Percentiles rank a stretch among this genome's conserved stretches.
phyloP scores from a whole-genome alignment of 2,113 vertebrate species.

The Megaleporinus macrocephalus region DNA sequence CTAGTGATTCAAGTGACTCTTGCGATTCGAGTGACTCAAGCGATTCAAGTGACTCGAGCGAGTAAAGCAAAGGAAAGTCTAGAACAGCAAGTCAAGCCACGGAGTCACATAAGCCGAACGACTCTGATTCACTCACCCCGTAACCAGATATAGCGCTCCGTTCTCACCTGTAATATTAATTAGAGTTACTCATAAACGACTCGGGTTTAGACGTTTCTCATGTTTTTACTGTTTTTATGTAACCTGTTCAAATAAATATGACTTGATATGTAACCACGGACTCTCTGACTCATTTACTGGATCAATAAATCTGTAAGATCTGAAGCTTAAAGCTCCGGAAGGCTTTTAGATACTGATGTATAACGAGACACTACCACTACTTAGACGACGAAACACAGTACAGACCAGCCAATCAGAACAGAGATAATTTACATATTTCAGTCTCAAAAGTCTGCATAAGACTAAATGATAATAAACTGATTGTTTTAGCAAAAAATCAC shows the following conservation, averaged over 20 bases:
- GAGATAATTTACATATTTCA: too few relatives aligned
- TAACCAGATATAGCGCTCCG: neutral
- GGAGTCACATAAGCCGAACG: neutral
- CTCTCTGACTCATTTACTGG: neutral
- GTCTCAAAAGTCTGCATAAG: too few relatives aligned
- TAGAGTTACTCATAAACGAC: too few relatives aligned
- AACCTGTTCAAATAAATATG: constrained; percentile 16
- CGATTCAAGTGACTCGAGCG: constrained; percentile 4
- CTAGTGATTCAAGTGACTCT: constrained; percentile 2
- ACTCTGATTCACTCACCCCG: constrained; percentile 3
- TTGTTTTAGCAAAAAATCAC: too few relatives aligned
- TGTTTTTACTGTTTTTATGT: neutral
- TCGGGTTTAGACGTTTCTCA: neutral
- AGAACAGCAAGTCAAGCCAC: neutral
- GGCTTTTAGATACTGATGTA: too few relatives aligned
- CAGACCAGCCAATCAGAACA: too few relatives aligned
- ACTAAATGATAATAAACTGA: too few relatives aligned
- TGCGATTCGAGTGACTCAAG: neutral
- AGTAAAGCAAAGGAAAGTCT: neutral
- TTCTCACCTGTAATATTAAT: too few relatives aligned
- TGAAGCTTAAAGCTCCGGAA: too few relatives aligned
- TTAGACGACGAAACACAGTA: too few relatives aligned
- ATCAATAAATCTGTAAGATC: too few relatives aligned
- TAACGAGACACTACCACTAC: too few relatives aligned
- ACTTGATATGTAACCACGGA: constrained; percentile 2